These are phyloP conservation scores for Sceloporus tristichus DNA, from an alignment of 2,113 vertebrate genomes.

Conservation along the genomic window DNA sequence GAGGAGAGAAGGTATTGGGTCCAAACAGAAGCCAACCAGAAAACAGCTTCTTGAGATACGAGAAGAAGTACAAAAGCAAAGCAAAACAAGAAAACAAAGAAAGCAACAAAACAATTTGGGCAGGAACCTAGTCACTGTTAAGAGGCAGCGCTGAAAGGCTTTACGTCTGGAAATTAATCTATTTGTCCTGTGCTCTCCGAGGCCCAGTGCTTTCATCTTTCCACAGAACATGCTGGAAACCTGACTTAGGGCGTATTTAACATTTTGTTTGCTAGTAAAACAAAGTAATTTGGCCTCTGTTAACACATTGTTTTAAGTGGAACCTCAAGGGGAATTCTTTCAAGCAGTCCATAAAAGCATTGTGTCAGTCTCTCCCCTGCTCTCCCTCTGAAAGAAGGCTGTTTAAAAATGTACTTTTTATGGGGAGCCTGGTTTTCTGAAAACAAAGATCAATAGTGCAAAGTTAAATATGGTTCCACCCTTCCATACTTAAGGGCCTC, in stretches of 20 bases:
- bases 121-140: slow-evolving; percentile 2
- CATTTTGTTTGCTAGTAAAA: slow-evolving; percentile 80
- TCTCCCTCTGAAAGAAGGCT: slow-evolving; percentile 58
- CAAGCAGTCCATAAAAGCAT: slow-evolving; percentile 74
- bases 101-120: not conserved
- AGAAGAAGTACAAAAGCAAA: not conserved
- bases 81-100: not conserved
- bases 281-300: slow-evolving; percentile 79
- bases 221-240: slow-evolving; percentile 71
- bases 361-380: slow-evolving; percentile 62
- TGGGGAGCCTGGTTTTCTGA: slow-evolving; percentile 71
- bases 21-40: not conserved
- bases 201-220: slow-evolving; percentile 72
- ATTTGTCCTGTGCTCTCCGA: slow-evolving; percentile 56
- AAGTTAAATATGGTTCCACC: not conserved
- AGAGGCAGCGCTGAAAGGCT: slow-evolving; percentile 27
- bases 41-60: not conserved
- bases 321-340: slow-evolving; percentile 78
- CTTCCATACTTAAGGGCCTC: not conserved
- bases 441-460: slow-evolving; percentile 65
- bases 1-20: not conserved
- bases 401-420: slow-evolving; percentile 71
- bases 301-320: slow-evolving; percentile 79
- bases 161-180: slow-evolving; percentile 48
- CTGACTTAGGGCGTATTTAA: slow-evolving; percentile 75